Conservation (phyloP, 2,888 invertebrate genomes). For the Choristoneura rosaceana region DNA sequence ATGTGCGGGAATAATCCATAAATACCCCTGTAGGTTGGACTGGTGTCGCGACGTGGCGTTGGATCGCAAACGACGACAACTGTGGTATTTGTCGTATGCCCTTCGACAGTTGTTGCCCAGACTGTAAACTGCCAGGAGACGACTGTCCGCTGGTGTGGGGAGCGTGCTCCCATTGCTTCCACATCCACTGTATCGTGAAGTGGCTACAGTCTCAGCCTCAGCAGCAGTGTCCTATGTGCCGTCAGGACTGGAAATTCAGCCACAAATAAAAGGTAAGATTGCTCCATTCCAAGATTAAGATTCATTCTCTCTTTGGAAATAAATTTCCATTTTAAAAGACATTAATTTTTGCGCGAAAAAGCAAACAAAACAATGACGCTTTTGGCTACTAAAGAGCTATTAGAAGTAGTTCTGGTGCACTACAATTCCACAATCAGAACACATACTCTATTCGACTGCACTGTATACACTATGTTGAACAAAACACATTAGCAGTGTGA, state of each 20-base stretch:
- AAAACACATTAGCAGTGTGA: too few relatives aligned
- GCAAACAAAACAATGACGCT: too few relatives aligned
- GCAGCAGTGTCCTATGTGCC: conserved; percentile 98
- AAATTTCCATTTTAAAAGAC: background rate
- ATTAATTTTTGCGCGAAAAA: too few relatives aligned
- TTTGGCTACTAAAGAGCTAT: too few relatives aligned
- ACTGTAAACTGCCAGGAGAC: conserved; percentile 98
- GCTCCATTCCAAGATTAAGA: too few relatives aligned
- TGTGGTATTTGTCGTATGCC: conserved; percentile 99
- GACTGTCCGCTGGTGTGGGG: conserved; percentile 99
- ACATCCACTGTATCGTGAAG: conserved; percentile 99
- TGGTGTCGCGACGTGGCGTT: conserved; percentile 98
- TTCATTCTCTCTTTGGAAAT: too few relatives aligned
- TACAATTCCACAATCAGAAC: too few relatives aligned
- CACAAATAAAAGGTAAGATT: conserved; percentile 82
- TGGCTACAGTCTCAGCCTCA: conserved; percentile 98
- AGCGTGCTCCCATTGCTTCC: conserved; percentile 99
- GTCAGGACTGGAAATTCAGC: conserved; percentile 99
- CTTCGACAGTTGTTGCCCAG: conserved; percentile 99
- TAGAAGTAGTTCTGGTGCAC: too few relatives aligned
- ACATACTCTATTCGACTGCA: too few relatives aligned
- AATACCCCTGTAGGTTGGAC: conserved; percentile 89
- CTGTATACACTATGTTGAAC: too few relatives aligned
- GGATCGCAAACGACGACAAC: conserved; percentile 99
- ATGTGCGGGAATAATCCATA: conserved; percentile 25